Conservation (phyloP, 2,113 vertebrate species). For the Grallaria varia region DNA sequence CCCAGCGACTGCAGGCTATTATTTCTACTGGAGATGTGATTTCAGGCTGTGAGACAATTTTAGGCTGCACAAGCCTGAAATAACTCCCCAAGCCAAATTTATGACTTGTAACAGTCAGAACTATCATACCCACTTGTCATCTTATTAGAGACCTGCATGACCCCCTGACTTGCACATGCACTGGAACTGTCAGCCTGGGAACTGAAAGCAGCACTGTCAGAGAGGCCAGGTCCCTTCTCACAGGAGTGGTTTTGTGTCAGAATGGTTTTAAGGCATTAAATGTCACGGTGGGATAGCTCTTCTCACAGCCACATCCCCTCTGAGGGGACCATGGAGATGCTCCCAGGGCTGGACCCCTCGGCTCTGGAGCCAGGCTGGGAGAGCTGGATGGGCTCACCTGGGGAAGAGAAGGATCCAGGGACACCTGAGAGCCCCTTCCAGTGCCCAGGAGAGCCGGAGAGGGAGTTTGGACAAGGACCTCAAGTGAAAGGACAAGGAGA, state of each 20-base stretch:
- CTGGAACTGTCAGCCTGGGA: not conserved
- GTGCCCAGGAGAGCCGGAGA: rapidly evolving
- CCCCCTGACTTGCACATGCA: not conserved
- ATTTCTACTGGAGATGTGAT: not conserved
- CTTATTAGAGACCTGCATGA: not conserved
- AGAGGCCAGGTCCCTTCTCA: not conserved
- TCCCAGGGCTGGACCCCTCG: not conserved
- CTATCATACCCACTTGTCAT: not conserved
- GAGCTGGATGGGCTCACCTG: not conserved
- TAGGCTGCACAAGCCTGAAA: not conserved
- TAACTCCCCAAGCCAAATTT: conserved; percentile 14
- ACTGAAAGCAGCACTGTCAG: not conserved
- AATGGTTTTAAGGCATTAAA: not conserved
- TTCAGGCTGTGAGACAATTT: conserved; percentile 27
- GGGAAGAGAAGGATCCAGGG: not conserved
- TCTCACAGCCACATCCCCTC: not conserved
- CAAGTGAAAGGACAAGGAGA: not conserved
- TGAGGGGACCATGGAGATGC: not conserved
- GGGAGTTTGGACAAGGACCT: rapidly evolving
- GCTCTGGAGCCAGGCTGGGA: not conserved
- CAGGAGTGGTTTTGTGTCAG: not conserved
- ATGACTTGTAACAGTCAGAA: not conserved
- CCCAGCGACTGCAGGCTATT: not conserved
- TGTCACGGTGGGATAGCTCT: not conserved
- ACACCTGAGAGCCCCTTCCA: not conserved